These are phyloP conservation scores for Rhamphomyia laevipes DNA, from an alignment of 2,888 invertebrate genomes.

Conservation along the genomic window DNA sequence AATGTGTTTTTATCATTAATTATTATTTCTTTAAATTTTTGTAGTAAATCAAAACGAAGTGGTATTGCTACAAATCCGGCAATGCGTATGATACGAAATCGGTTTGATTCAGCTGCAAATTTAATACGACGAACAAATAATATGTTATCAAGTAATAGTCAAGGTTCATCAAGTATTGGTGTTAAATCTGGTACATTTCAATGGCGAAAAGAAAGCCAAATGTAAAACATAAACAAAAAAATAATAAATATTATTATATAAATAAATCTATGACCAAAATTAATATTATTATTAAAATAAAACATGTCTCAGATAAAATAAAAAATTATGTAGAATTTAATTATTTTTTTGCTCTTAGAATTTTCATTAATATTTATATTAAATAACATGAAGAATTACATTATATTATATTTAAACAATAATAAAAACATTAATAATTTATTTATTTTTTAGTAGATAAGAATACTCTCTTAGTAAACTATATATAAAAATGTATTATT, in stretches of 20 bases:
- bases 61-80: slow-evolving; percentile 81
- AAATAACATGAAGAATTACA: too few species aligned
- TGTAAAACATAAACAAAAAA: slow-evolving; percentile 30
- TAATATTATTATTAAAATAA: too few species aligned
- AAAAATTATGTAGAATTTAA: too few species aligned
- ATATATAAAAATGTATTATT: too few species aligned
- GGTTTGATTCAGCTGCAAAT: slow-evolving; percentile 39
- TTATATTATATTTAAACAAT: too few species aligned
- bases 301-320: too few species aligned
- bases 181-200: slow-evolving; percentile 40
- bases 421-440: too few species aligned
- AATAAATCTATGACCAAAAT: neutral
- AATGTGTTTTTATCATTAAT: neutral
- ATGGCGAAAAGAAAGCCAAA: slow-evolving; percentile 39
- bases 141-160: slow-evolving; percentile 35
- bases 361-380: too few species aligned
- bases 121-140: slow-evolving; percentile 37
- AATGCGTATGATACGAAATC: slow-evolving; percentile 56
- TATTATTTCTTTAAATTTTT: too few species aligned
- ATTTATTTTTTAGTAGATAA: too few species aligned
- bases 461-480: too few species aligned
- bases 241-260: neutral
- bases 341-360: too few species aligned
- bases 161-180: slow-evolving; percentile 39
- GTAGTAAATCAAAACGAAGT: slow-evolving; percentile 57